phyloP scores from a whole-genome alignment of 2,888 invertebrate genomes.

The Alentia gelatinosa region DNA sequence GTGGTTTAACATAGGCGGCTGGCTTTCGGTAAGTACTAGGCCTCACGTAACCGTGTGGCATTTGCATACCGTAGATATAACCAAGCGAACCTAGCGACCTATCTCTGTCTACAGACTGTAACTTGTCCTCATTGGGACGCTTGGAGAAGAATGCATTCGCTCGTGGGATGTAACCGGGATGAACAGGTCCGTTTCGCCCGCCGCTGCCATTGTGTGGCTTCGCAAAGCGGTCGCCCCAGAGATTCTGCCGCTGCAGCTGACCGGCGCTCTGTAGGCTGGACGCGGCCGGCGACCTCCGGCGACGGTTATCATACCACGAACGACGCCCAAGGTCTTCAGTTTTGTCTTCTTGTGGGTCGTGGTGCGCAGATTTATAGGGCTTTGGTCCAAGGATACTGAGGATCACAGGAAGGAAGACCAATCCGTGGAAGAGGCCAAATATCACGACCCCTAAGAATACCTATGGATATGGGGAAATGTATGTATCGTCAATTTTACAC shows the following conservation, averaged over 20 bases:
- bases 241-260: not conserved
- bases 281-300: not conserved
- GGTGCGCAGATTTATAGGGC: slow-evolving; percentile 66
- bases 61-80: not conserved
- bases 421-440: slow-evolving; percentile 88
- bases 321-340: not conserved
- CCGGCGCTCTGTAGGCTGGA: not conserved
- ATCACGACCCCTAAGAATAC: not conserved
- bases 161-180: not conserved
- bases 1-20: not conserved
- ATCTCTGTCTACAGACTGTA: not conserved
- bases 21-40: not conserved
- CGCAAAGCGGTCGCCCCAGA: not conserved
- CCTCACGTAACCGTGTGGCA: not conserved
- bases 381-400: slow-evolving; percentile 88
- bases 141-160: not conserved
- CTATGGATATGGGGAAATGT: too few relatives aligned
- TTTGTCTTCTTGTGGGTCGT: not conserved
- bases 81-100: not conserved
- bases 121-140: not conserved
- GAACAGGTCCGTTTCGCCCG: too few relatives aligned
- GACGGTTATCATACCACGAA: not conserved
- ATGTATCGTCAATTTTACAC: too few relatives aligned
- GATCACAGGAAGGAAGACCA: slow-evolving; percentile 88
- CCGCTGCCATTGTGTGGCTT: not conserved